phyloP scores from a whole-genome alignment of 2,888 invertebrate genomes.

The Chorisops tibialis region DNA sequence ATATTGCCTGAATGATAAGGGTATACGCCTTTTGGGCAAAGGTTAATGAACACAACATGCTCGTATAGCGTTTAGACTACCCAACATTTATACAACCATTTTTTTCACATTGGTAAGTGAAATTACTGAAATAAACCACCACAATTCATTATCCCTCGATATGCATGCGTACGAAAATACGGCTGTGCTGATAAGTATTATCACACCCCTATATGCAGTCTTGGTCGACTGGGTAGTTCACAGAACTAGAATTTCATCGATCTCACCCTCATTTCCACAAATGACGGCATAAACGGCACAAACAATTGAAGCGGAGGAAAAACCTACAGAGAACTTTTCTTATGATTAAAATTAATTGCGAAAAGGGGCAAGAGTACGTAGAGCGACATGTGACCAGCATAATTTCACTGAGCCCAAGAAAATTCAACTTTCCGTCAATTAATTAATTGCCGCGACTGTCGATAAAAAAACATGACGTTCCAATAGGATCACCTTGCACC shows the following conservation, averaged over 20 bases:
- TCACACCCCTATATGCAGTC: constrained; percentile 27
- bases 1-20: too few species aligned
- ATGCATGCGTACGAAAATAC: too few species aligned
- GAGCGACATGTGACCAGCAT: constrained; percentile 27
- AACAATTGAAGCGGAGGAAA: neutral
- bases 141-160: too few species aligned
- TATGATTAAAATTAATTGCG: constrained; percentile 29
- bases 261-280: constrained; percentile 29
- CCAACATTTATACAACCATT: too few species aligned
- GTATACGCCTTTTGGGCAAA: too few species aligned
- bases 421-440: constrained; percentile 27
- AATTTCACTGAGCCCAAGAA: constrained; percentile 25
- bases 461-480: neutral
- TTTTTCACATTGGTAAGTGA: too few species aligned
- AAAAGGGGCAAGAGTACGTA: constrained; percentile 17
- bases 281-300: constrained; percentile 16
- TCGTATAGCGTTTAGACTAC: too few species aligned
- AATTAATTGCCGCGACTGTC: constrained; percentile 20
- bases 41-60: too few species aligned
- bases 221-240: neutral
- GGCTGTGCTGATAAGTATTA: constrained; percentile 9
- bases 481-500: neutral
- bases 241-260: constrained; percentile 24
- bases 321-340: neutral
- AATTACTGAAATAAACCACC: too few species aligned